Percentiles rank a stretch among this genome's conserved stretches.
phyloP scores from a whole-genome alignment of 2,888 invertebrate species.

The Chaetogeoica ovagalla region DNA sequence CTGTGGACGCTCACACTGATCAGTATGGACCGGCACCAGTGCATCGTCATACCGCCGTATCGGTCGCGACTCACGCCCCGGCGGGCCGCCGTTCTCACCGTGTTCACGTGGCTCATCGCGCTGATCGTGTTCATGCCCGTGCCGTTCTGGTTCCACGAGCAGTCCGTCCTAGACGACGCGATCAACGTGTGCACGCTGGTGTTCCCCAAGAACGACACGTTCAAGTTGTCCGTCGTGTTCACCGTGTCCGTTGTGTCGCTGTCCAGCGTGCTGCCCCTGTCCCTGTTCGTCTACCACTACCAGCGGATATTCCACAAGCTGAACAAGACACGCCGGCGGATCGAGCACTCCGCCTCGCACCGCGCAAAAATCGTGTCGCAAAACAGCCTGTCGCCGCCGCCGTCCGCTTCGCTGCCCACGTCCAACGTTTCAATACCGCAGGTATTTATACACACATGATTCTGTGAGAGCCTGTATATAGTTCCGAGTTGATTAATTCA shows the following conservation, averaged over 20 bases:
- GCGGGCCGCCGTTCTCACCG: constrained; percentile 60
- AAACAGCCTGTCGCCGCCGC: constrained; percentile 12
- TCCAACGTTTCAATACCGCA: constrained; percentile 16
- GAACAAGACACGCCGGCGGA: constrained; percentile 62
- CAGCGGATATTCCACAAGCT: constrained; percentile 65
- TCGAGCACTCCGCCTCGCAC: constrained; percentile 58
- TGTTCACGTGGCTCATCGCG: constrained; percentile 63
- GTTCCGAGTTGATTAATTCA: too few relatives aligned
- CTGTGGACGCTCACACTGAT: constrained; percentile 66
- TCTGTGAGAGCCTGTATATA: too few relatives aligned
- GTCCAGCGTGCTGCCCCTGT: constrained; percentile 64
- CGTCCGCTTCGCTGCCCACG: too few relatives aligned
- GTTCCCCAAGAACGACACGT: constrained; percentile 62
- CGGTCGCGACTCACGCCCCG: constrained; percentile 62
- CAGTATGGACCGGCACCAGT: constrained; percentile 65
- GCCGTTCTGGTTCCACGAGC: constrained; percentile 63
- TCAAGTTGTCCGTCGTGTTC: constrained; percentile 63
- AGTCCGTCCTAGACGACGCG: constrained; percentile 55
- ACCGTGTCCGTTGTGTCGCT: constrained; percentile 62
- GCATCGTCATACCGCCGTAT: constrained; percentile 65
- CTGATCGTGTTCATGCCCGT: constrained; percentile 63
- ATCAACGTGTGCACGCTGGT: constrained; percentile 63
- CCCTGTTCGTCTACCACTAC: constrained; percentile 64
- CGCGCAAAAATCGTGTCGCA: neutral
- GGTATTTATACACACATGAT: neutral